Evolutionary conservation across 2,888 invertebrate genomes (phyloP).

Genomic region (Nysson spinosus): DNA sequence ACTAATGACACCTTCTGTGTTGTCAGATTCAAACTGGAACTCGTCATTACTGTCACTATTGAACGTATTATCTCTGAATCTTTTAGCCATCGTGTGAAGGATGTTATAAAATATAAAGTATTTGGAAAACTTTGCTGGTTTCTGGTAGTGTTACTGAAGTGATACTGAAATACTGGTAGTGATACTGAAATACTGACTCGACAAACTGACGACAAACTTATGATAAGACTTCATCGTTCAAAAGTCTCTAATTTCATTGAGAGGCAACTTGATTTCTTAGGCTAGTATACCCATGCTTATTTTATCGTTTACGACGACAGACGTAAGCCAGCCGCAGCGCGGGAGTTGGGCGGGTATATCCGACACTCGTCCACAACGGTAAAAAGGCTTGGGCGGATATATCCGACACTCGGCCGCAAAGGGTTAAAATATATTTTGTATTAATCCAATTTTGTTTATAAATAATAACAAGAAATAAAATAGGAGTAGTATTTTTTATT

Average conservation of each 20-base stretch:
- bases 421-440: slow-evolving; percentile 11
- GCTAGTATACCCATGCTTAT: slow-evolving; percentile 11
- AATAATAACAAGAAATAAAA: slow-evolving; percentile 14
- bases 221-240: slow-evolving; percentile 18
- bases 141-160: too few relatives aligned
- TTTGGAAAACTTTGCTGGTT: slow-evolving; percentile 29
- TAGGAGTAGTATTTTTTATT: slow-evolving; percentile 8
- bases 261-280: slow-evolving; percentile 8
- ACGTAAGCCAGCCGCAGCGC: slow-evolving; percentile 10
- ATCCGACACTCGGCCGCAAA: neutral
- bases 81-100: slow-evolving; percentile 31
- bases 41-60: slow-evolving; percentile 32
- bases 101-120: slow-evolving; percentile 32
- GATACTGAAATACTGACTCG: slow-evolving; percentile 34
- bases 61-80: slow-evolving; percentile 31
- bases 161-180: too few relatives aligned
- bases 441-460: slow-evolving; percentile 17
- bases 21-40: slow-evolving; percentile 26
- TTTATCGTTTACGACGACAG: slow-evolving; percentile 10
- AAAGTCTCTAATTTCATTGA: slow-evolving; percentile 12
- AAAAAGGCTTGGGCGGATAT: slow-evolving; percentile 1
- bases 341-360: slow-evolving; percentile 10
- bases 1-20: slow-evolving; percentile 20
- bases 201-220: slow-evolving; percentile 35
- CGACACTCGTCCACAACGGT: slow-evolving; percentile 9